A percentile compares a stretch with the other conserved stretches of the same genome.
Conservation (phyloP, 2,797 vertebrate genomes). For the Champsocephalus esox region DNA sequence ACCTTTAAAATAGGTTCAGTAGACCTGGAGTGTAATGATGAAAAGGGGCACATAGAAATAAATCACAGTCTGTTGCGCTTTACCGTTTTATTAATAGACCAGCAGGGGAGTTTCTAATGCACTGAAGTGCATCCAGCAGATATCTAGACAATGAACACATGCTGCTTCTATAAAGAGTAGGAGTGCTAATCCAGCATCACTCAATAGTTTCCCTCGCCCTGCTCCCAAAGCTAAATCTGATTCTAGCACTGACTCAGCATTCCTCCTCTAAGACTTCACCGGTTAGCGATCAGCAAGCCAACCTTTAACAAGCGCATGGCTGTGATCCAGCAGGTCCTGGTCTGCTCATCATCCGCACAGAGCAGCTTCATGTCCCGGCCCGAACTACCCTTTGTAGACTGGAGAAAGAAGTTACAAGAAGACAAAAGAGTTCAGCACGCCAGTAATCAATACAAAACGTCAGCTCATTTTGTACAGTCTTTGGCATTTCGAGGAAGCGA, state of each 20-base stretch:
- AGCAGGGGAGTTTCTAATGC: constrained; percentile 42
- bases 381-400: constrained; percentile 93
- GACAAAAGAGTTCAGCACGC: constrained; percentile 27
- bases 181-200: constrained; percentile 66
- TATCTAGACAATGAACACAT: constrained; percentile 68
- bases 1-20: constrained; percentile 6
- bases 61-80: constrained; percentile 10
- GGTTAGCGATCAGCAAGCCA: constrained; percentile 61
- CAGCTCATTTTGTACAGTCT: constrained; percentile 20
- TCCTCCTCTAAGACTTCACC: constrained; percentile 57
- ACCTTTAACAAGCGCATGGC: constrained; percentile 98
- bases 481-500: constrained; percentile 22
- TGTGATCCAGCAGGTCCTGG: constrained; percentile 96
- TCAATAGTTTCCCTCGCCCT: constrained; percentile 64
- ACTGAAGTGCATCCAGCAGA: constrained; percentile 51
- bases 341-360: constrained; percentile 96
- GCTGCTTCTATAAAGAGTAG: constrained; percentile 57
- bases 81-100: constrained; percentile 46
- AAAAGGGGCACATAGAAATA: constrained; percentile 18
- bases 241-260: constrained; percentile 67
- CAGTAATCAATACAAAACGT: constrained; percentile 32
- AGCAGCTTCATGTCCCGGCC: constrained; percentile 95
- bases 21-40: neutral
- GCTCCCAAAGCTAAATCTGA: constrained; percentile 68
- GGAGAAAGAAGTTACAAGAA: constrained; percentile 67